A percentile compares a stretch with the other conserved stretches of the same genome.
phyloP scores from a whole-genome alignment of 2,113 vertebrate species.

The Hippocampus abdominalis region DNA sequence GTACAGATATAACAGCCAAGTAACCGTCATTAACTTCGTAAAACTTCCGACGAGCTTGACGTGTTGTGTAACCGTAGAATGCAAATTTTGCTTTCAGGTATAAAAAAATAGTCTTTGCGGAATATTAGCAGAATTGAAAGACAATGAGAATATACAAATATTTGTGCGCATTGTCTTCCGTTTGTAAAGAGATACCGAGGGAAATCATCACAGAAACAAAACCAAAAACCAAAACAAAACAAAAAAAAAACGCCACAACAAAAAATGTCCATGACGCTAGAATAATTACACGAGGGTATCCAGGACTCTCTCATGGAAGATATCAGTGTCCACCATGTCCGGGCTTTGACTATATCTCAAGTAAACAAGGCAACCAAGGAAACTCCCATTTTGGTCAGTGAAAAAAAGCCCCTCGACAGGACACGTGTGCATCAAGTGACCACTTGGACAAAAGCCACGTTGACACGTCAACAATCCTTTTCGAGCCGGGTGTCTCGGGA shows the following conservation, averaged over 20 bases:
- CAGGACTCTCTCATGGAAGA: constrained; percentile 69
- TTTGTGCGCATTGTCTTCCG: constrained; percentile 69
- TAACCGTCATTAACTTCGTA: no score
- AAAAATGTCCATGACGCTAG: constrained; percentile 39
- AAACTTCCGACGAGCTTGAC: background rate
- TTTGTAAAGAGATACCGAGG: constrained; percentile 74
- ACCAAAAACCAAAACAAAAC: constrained; percentile 42
- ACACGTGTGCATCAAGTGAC: constrained; percentile 33
- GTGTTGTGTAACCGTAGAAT: constrained; percentile 36
- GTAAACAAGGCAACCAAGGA: constrained; percentile 44
- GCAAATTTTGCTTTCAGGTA: constrained; percentile 34
- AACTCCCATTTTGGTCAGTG: constrained; percentile 41
- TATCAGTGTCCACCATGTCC: constrained; percentile 66
- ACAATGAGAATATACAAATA: constrained; percentile 71
- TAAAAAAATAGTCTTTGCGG: constrained; percentile 37
- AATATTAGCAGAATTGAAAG: constrained; percentile 60
- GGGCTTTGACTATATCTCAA: constrained; percentile 51
- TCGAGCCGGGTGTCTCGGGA: background rate
- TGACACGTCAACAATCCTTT: background rate
- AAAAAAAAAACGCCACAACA: no score
- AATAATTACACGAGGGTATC: constrained; percentile 75
- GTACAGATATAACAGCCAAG: background rate
- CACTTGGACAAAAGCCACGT: constrained; percentile 27
- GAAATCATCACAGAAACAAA: constrained; percentile 74
- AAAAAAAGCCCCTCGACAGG: constrained; percentile 16